Conservation (phyloP, 2,888 invertebrate species). For the Artemia sp. region DNA sequence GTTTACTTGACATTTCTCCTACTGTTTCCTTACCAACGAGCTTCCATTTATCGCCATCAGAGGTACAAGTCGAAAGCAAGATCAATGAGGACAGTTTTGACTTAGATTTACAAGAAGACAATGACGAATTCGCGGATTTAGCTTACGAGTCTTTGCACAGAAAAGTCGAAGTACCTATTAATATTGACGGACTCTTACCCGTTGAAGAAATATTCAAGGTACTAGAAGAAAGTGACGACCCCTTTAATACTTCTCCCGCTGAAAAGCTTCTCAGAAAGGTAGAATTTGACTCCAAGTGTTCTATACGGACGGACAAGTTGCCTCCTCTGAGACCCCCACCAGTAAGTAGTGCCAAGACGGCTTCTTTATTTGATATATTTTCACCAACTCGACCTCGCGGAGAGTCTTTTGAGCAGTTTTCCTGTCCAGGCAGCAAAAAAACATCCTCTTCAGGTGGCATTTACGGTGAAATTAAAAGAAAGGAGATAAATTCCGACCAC, state of each 20-base stretch:
- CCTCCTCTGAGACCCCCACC: not conserved
- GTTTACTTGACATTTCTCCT: constrained; percentile 1
- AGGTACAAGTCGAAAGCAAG: constrained; percentile 22
- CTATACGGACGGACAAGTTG: not conserved
- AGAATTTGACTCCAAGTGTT: no score
- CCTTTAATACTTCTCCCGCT: constrained; percentile 48
- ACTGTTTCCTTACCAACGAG: not conserved
- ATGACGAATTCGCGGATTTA: constrained; percentile 53
- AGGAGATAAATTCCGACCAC: not conserved
- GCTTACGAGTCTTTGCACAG: constrained; percentile 51
- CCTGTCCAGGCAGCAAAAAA: constrained; percentile 5
- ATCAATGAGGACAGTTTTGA: constrained; percentile 30
- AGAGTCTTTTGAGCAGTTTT: not conserved
- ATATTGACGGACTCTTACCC: not conserved
- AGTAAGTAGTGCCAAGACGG: not conserved
- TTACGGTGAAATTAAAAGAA: not conserved
- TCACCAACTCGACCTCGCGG: constrained; percentile 9
- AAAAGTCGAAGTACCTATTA: not conserved
- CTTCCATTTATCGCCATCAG: constrained; percentile 17
- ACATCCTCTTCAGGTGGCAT: not conserved
- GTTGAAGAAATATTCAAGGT: constrained; percentile 24
- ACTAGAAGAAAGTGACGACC: constrained; percentile 37
- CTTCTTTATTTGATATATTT: constrained; percentile 1
- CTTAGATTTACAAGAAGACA: constrained; percentile 27
- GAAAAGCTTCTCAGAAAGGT: constrained; percentile 29